phyloP scores from a whole-genome alignment of 2,113 vertebrate species.

The Raphicerus campestris region DNA sequence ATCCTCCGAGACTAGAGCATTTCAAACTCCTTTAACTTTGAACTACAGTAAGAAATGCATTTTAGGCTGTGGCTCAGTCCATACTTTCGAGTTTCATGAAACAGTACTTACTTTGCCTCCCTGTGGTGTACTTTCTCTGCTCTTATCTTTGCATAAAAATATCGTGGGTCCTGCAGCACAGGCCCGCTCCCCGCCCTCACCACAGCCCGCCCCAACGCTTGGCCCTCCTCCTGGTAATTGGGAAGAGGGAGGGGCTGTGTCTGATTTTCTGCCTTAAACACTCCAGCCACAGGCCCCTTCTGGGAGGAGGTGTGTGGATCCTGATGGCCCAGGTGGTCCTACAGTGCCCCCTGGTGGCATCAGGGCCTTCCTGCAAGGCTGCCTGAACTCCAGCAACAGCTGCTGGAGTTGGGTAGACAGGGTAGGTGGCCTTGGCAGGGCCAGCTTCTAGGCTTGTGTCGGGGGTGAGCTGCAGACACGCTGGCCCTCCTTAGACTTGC shows the following conservation, averaged over 20 bases:
- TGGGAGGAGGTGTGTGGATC: background rate
- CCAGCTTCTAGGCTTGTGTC: background rate
- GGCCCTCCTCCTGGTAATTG: background rate
- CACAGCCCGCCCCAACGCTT: accelerated
- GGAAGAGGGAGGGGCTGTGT: background rate
- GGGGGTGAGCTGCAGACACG: background rate
- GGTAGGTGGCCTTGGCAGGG: background rate
- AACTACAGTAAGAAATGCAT: background rate
- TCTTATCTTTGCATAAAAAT: background rate
- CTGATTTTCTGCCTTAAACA: background rate
- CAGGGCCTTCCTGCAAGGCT: constrained; percentile 1
- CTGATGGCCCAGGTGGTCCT: background rate
- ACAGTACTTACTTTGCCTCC: background rate
- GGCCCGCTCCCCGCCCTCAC: accelerated
- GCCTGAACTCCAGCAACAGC: accelerated
- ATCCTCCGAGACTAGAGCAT: background rate
- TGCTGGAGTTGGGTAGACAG: background rate
- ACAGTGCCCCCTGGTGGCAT: constrained; percentile 40
- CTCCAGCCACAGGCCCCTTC: background rate
- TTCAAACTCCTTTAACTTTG: background rate
- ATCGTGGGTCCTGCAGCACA: accelerated
- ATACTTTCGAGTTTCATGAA: background rate
- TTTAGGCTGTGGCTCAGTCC: background rate
- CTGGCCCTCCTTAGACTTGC: background rate
- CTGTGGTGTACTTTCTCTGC: background rate